phyloP scores from a whole-genome alignment of 2,113 vertebrate genomes.

The Gymnocephalus cernua region DNA sequence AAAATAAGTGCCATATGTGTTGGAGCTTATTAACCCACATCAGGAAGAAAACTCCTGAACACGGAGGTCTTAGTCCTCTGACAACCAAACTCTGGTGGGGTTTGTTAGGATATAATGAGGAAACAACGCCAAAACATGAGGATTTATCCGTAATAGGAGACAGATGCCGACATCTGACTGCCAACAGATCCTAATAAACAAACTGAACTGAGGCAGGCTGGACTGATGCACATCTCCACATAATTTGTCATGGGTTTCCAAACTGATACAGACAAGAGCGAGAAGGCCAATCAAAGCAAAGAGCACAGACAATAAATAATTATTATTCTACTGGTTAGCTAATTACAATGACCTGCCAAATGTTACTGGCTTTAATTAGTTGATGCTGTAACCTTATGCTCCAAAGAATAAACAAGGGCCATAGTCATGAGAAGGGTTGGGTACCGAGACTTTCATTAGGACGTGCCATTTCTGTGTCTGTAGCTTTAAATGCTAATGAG shows the following conservation, averaged over 20 bases:
- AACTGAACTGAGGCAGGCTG: constrained; percentile 18
- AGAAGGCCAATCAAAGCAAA: constrained; percentile 36
- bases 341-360: neutral
- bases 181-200: constrained; percentile 60
- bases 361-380: neutral
- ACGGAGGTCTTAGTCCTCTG: constrained; percentile 6
- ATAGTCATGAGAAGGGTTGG: neutral
- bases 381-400: neutral
- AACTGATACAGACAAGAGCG: constrained; percentile 3
- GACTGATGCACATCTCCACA: constrained; percentile 40
- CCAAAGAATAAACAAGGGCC: neutral
- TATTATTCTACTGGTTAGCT: constrained; percentile 5
- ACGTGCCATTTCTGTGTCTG: too few relatives aligned
- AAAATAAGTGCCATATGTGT: too few relatives aligned
- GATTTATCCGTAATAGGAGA: constrained; percentile 45
- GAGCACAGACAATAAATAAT: constrained; percentile 17
- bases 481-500: too few relatives aligned
- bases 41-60: constrained; percentile 14
- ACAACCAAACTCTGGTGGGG: constrained; percentile 27
- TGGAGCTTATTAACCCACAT: neutral
- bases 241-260: constrained; percentile 35
- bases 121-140: constrained; percentile 26
- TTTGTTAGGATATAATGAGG: constrained; percentile 60
- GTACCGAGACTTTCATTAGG: too few relatives aligned
- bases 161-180: constrained; percentile 48